Evolutionary conservation across 2,888 invertebrate genomes (phyloP), one percentile per base, ranked within the genome.

Genomic region (Allygus modestus): DNA sequence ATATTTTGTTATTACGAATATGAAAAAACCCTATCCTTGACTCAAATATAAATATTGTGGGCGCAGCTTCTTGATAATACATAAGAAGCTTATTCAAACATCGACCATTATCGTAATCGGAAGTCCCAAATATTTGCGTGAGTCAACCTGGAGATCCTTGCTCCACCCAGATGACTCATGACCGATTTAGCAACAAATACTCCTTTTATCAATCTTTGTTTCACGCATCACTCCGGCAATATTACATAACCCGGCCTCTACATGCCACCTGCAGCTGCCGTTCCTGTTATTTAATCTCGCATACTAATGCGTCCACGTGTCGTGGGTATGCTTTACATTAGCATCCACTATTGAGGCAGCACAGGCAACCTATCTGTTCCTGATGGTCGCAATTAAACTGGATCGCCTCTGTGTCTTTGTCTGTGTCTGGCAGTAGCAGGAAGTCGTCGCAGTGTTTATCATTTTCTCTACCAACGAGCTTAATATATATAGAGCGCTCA

Each of bases 91-190:
- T 46, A 54, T 54, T 54, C 11, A 23, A 54, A 54, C 54, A 15
- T 7, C 54, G 20, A 54, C 20, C 5, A 5, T 20, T 4, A 20
- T 20, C 23, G 23, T 12, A 46, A 54, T 54, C 54, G 54, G 54
- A 54, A 54, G 54, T 54, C 54, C 54, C 54, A 23, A 54, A 54
- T 54, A 54, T 54, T 54, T 23, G 54, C n/a, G n/a, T 54, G 54
- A 54, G 54, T 54, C 54, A 54, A 17, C 54, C 54, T 11, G 5
- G 54, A 54, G 12, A 1, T n/a, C 54, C 54, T 54, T 23, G 54
- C 15, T 12, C 46, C 46, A 9, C 54, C 46, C 46, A 46, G 20
- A 20, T 54, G 54, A 54, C 20, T 54, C 54, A 54, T 54, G 54
- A n/a, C 23, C 20, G 7, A 46, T 37, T 37, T 37, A 9, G 37